These are phyloP conservation scores for Hemicrepidius hirtus DNA, from an alignment of 2,888 invertebrate species.

Conservation along the genomic window DNA sequence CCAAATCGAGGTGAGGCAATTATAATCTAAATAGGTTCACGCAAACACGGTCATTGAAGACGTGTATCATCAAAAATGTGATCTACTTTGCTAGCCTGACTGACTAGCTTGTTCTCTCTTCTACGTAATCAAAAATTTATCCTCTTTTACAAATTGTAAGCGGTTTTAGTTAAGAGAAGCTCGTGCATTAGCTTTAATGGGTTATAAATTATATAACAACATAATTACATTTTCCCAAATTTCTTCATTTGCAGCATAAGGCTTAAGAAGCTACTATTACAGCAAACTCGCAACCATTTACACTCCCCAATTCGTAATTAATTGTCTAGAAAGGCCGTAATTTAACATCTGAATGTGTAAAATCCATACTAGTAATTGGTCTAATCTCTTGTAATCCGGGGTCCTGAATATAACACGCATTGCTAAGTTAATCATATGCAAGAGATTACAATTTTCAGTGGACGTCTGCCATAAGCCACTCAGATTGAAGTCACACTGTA, in stretches of 20 bases:
- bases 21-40: slow-evolving; percentile 28
- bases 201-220: slow-evolving; percentile 22
- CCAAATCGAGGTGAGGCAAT: slow-evolving; percentile 27
- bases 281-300: slow-evolving; percentile 7
- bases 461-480: slow-evolving; percentile 47
- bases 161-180: slow-evolving; percentile 25
- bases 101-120: slow-evolving; percentile 10
- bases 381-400: slow-evolving; percentile 60
- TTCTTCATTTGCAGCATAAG: slow-evolving; percentile 13
- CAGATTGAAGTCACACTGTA: slow-evolving; percentile 38
- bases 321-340: slow-evolving; percentile 42
- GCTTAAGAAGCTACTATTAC: slow-evolving; percentile 1
- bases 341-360: slow-evolving; percentile 56
- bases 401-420: slow-evolving; percentile 47
- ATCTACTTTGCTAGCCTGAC: slow-evolving; percentile 4
- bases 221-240: slow-evolving; percentile 24
- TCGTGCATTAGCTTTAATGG: slow-evolving; percentile 22
- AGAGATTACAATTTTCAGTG: slow-evolving; percentile 59
- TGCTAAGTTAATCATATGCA: slow-evolving; percentile 58
- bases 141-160: slow-evolving; percentile 21
- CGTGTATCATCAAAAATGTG: slow-evolving; percentile 20
- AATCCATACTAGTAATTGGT: slow-evolving; percentile 60
- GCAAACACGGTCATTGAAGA: slow-evolving; percentile 20
- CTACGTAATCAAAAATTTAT: slow-evolving; percentile 21
- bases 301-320: slow-evolving; percentile 31